Conservation (phyloP, 1,140 invertebrate species). For the Lordiphosa stackelbergi region DNA sequence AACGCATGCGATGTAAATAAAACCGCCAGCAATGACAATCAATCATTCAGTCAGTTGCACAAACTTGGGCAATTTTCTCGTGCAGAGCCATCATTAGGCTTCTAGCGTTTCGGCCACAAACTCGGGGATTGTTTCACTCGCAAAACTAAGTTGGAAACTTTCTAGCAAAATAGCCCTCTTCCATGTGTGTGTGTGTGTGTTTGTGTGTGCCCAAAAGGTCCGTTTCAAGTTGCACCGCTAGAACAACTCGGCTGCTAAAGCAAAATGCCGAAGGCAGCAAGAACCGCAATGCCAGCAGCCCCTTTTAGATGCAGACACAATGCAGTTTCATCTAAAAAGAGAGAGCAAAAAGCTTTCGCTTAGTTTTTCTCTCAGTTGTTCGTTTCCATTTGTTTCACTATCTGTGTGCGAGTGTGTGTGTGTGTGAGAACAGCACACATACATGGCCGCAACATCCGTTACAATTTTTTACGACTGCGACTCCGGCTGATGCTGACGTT, state of each 20-base stretch:
- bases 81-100: slow-evolving; percentile 46
- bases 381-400: slow-evolving; percentile 67
- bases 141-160: slow-evolving; percentile 70
- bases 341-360: slow-evolving; percentile 31
- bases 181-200: neutral
- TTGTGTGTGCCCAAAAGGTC: slow-evolving; percentile 11
- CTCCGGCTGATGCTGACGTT: slow-evolving; percentile 54
- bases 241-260: slow-evolving; percentile 12
- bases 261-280: slow-evolving; percentile 30
- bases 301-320: slow-evolving; percentile 31
- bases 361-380: slow-evolving; percentile 26
- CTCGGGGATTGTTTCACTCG: slow-evolving; percentile 57
- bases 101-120: slow-evolving; percentile 56
- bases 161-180: slow-evolving; percentile 70
- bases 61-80: slow-evolving; percentile 59
- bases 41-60: slow-evolving; percentile 63
- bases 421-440: slow-evolving; percentile 25
- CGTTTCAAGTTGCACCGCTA: slow-evolving; percentile 1
- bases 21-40: slow-evolving; percentile 62
- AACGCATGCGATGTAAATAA: slow-evolving; percentile 50
- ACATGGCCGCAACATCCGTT: slow-evolving; percentile 72
- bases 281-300: slow-evolving; percentile 52
- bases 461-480: slow-evolving; percentile 70
- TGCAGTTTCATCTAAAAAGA: slow-evolving; percentile 53
- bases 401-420: slow-evolving; percentile 5